Conservation (phyloP, 1,140 invertebrate genomes). For the Drosophila bocqueti region DNA sequence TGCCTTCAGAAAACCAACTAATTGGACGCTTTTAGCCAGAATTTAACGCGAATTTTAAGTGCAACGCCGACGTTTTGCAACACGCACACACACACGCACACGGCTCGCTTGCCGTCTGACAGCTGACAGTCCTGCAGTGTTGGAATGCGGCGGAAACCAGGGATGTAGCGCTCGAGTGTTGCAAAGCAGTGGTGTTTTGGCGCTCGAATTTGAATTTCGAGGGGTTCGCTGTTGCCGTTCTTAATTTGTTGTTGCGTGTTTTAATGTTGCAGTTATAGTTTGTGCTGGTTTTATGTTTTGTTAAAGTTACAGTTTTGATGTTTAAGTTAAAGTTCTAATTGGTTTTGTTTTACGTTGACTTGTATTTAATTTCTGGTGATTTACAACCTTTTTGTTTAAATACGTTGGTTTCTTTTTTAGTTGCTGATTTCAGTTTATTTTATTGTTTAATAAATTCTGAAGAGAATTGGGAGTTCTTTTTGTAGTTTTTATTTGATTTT, state of each 20-base stretch:
- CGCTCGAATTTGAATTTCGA: conserved; percentile 34
- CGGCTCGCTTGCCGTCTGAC: conserved; percentile 60
- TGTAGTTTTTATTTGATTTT: not conserved
- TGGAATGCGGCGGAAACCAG: conserved; percentile 49
- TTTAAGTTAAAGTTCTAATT: not conserved
- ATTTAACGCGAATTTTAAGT: conserved; percentile 46
- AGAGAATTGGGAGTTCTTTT: not conserved
- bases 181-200: conserved; percentile 38
- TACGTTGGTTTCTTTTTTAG: not conserved
- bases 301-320: not conserved
- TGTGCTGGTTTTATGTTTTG: not conserved
- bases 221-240: not conserved
- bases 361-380: not conserved
- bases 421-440: not conserved
- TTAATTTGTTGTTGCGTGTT: not conserved
- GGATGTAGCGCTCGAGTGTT: conserved; percentile 52
- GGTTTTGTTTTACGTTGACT: no score
- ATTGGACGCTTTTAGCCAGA: conserved; percentile 14
- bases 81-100: conserved; percentile 38
- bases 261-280: not conserved
- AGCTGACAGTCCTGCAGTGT: conserved; percentile 67
- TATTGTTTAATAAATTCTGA: not conserved
- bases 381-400: not conserved
- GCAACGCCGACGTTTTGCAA: conserved; percentile 56
- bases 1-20: not conserved